Conservation (phyloP, 2,113 vertebrate species). For the Chionomys nivalis region DNA sequence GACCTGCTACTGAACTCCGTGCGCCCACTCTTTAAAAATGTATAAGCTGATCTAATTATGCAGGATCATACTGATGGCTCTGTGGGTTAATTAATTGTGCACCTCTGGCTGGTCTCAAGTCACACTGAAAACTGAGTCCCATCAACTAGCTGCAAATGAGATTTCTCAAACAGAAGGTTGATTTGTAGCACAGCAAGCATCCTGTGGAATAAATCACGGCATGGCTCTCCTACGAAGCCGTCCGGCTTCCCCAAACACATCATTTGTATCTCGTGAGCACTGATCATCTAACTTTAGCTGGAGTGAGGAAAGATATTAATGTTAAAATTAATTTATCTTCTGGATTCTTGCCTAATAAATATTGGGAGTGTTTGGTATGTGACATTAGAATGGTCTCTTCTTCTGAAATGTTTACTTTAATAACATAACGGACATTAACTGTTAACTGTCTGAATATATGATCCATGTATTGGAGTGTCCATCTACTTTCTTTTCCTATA, state of each 20-base stretch:
- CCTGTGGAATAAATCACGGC: conserved; percentile 71
- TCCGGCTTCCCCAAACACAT: conserved; percentile 73
- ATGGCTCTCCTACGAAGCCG: conserved; percentile 52
- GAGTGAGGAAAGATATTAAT: conserved; percentile 38
- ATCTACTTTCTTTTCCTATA: conserved; percentile 15
- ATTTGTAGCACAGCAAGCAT: conserved; percentile 66
- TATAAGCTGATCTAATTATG: conserved; percentile 60
- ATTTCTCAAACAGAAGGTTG: conserved; percentile 64
- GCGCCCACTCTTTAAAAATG: conserved; percentile 53
- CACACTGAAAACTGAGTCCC: conserved; percentile 63
- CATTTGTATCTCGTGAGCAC: conserved; percentile 76
- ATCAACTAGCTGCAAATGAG: conserved; percentile 62
- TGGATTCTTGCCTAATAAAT: conserved; percentile 8
- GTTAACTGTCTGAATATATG: conserved; percentile 25
- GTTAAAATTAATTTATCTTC: conserved; percentile 40
- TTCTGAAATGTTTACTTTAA: conserved; percentile 48
- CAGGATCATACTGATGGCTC: conserved; percentile 64
- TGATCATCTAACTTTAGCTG: conserved; percentile 51
- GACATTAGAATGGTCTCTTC: conserved; percentile 41
- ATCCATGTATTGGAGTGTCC: neutral
- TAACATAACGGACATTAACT: conserved; percentile 15
- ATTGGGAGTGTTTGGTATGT: neutral
- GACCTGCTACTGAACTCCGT: conserved; percentile 66
- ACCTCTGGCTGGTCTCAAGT: conserved; percentile 55
- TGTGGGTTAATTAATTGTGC: conserved; percentile 67